Conservation (phyloP, 2,113 vertebrate genomes). For the Ploceus nigricollis region DNA sequence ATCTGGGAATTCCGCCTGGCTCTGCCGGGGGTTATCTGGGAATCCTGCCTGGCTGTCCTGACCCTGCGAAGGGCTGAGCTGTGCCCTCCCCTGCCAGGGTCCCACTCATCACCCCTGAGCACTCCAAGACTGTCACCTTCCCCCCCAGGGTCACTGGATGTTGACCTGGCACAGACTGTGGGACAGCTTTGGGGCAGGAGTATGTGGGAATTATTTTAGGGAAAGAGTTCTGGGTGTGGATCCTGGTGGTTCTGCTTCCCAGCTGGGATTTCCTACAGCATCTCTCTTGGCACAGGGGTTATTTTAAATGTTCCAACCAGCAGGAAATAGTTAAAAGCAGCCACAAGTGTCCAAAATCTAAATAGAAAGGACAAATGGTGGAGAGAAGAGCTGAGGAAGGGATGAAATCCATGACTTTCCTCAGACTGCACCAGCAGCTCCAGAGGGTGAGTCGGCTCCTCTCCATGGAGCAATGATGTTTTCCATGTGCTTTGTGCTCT, state of each 20-base stretch:
- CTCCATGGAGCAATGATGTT: background rate
- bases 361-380: background rate
- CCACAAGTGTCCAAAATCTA: background rate
- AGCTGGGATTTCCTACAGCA: fast-evolving
- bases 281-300: background rate
- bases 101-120: background rate
- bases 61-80: background rate
- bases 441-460: background rate
- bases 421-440: background rate
- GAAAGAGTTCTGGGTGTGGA: background rate
- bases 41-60: background rate
- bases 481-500: constrained; percentile 26
- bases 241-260: background rate
- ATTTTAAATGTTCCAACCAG: background rate
- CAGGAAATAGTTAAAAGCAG: background rate
- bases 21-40: constrained; percentile 39
- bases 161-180: background rate
- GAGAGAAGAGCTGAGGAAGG: background rate
- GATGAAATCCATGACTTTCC: background rate
- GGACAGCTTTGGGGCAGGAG: background rate
- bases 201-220: fast-evolving
- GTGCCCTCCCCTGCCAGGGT: background rate
- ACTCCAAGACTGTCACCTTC: background rate
- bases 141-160: background rate
- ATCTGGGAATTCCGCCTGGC: background rate